A percentile compares a stretch with the other conserved stretches of the same genome.
These are phyloP conservation scores for Phallusia fumigata DNA, from an alignment of 23 tunicate genomes.

Conservation along the genomic window DNA sequence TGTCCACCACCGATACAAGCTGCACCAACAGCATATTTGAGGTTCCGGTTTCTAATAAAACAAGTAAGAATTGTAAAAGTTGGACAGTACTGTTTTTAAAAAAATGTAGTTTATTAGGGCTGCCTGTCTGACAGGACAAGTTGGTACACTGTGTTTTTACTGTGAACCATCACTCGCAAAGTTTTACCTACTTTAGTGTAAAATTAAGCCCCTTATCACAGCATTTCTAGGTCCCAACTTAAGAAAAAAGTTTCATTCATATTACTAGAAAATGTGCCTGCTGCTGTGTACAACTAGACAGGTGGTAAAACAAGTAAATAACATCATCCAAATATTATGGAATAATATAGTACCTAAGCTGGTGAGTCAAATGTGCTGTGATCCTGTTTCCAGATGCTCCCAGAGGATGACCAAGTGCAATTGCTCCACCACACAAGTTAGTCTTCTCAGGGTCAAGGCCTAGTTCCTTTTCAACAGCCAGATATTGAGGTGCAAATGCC, in stretches of 20 bases:
- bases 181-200: no score
- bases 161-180: no score
- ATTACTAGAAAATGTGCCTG: no score
- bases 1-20: slow-evolving; percentile 99
- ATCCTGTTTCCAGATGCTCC: slow-evolving; percentile 99
- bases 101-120: neutral
- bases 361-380: slow-evolving; percentile 96
- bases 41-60: slow-evolving; percentile 15
- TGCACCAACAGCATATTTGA: slow-evolving; percentile 96
- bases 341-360: slow-evolving; percentile 39
- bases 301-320: no score
- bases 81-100: neutral
- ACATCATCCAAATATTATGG: no score
- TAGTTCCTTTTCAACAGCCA: slow-evolving; percentile 93
- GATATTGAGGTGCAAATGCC: slow-evolving; percentile 97
- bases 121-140: neutral
- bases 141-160: no score
- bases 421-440: slow-evolving; percentile 98
- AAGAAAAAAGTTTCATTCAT: no score
- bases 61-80: no score
- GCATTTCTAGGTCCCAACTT: no score
- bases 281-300: no score
- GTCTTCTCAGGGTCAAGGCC: slow-evolving; percentile 90
- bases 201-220: no score
- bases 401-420: slow-evolving; percentile 99